Base-by-base conservation (phyloP, 2,113 vertebrate genomes). In the Chionodraco myersi region DNA sequence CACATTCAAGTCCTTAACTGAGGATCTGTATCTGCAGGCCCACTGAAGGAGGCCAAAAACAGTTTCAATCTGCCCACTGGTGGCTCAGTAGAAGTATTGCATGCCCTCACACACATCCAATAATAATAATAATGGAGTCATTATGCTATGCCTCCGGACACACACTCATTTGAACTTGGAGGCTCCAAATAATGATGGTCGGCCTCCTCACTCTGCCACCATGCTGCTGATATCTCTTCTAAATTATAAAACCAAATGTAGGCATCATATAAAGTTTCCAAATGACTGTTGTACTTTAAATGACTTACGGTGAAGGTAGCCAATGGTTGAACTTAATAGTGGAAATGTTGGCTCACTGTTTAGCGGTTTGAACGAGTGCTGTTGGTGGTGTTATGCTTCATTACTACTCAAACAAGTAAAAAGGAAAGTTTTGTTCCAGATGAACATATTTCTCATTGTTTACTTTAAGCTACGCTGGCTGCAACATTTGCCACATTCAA, bases 41-140 rank as follows among this genome's bases (percentile, higher is more conserved):
- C 54, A 18, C 45, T 65, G 56, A 11, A 47, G 34, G 47, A 53
- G 23, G 15, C 44, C 71, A 77, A 80, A 86, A 54, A 75, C 61
- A 1, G 91, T 85, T 84, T 59, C 18, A 83, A 77, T 74, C 92
- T 91, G 92, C 93, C 93, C 90, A 81, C 91, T 93, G 76, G 86
- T 92, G 92, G 92, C 61, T 41, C 6, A 66, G 14, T 49, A 51
- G 77, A 34, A 79, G 86, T 68, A 88, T 36, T 90, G 61, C 91
- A 92, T 18, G 59, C 12, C 6, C 4, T 21, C n/a, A 4, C 5
- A 12, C n/a, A 23, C 8, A 15, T 65, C 65, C 73, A 79, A 10
- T 60, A 48, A 80, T 74, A 79, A 80, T 71, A 79, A 84, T 34
- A 73, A 48, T 53, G 16, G 57, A 58, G 9, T 69, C 47, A 65